These are phyloP conservation scores for Chrysocyon brachyurus DNA, from an alignment of 2,797 vertebrate genomes.

Conservation along the genomic window DNA sequence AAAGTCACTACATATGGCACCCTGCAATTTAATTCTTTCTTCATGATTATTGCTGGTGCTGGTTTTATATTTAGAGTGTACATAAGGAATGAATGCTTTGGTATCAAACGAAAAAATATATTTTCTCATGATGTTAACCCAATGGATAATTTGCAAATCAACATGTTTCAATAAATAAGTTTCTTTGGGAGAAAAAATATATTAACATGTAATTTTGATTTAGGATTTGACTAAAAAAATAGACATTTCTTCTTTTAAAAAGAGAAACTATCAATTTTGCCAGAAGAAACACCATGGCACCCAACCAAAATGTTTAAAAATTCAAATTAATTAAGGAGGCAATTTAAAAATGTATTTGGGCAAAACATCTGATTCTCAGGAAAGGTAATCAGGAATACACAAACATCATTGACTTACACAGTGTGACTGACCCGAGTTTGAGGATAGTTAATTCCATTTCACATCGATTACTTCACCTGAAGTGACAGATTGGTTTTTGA, in stretches of 20 bases:
- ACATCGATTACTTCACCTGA: neutral
- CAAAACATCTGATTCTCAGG: neutral
- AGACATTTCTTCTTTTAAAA: neutral
- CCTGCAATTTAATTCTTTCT: conserved; percentile 86
- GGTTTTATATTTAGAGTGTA: conserved; percentile 85
- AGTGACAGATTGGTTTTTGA: neutral
- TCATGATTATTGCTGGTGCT: conserved; percentile 82
- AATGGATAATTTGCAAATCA: conserved; percentile 61
- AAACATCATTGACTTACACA: neutral
- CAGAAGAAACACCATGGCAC: neutral
- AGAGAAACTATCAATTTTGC: neutral
- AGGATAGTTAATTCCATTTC: neutral
- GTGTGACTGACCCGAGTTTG: neutral
- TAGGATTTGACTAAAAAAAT: neutral
- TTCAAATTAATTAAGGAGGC: neutral
- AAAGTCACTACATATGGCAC: conserved; percentile 81
- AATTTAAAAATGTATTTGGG: neutral
- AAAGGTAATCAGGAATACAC: neutral
- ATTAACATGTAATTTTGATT: conserved; percentile 49
- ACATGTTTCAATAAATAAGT: conserved; percentile 53
- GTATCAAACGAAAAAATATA: conserved; percentile 40
- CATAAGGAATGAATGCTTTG: conserved; percentile 83
- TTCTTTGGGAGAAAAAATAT: neutral
- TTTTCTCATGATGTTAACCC: conserved; percentile 75
- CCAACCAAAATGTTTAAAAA: neutral